phyloP scores from a whole-genome alignment of 2,113 vertebrate genomes.

The Paraplagusia blochii region DNA sequence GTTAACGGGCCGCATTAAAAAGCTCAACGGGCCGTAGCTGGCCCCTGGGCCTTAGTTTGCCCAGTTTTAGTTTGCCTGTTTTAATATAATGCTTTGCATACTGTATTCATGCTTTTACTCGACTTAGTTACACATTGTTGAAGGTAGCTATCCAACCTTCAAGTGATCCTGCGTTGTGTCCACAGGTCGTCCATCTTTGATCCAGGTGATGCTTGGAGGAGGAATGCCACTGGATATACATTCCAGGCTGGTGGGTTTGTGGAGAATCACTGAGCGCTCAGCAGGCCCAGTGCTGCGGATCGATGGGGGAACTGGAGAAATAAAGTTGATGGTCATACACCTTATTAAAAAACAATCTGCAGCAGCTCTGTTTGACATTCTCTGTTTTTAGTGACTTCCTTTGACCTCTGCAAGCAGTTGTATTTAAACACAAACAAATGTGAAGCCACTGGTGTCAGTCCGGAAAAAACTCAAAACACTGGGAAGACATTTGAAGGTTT shows the following conservation, averaged over 20 bases:
- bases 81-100: no score
- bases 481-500: not conserved
- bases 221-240: constrained; percentile 89
- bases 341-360: constrained; percentile 3
- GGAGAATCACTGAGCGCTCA: constrained; percentile 83
- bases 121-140: not conserved
- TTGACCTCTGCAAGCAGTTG: constrained; percentile 2
- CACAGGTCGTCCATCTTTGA: constrained; percentile 89
- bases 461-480: not conserved
- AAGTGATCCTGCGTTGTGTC: constrained; percentile 83
- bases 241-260: constrained; percentile 81
- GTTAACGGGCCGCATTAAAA: no score
- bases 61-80: no score
- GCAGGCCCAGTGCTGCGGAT: constrained; percentile 81
- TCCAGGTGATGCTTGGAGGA: constrained; percentile 89
- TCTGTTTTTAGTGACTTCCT: no score
- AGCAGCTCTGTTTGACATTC: no score
- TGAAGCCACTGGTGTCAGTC: not conserved
- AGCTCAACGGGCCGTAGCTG: no score
- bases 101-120: not conserved
- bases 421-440: constrained; percentile 18
- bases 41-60: no score
- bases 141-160: constrained; percentile 65
- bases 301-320: constrained; percentile 83
- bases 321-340: constrained; percentile 16